A percentile compares a stretch with the other conserved stretches of the same genome.
Evolutionary conservation across 2,113 vertebrate species (phyloP).

Genomic region (Cyphotilapia sp.): DNA sequence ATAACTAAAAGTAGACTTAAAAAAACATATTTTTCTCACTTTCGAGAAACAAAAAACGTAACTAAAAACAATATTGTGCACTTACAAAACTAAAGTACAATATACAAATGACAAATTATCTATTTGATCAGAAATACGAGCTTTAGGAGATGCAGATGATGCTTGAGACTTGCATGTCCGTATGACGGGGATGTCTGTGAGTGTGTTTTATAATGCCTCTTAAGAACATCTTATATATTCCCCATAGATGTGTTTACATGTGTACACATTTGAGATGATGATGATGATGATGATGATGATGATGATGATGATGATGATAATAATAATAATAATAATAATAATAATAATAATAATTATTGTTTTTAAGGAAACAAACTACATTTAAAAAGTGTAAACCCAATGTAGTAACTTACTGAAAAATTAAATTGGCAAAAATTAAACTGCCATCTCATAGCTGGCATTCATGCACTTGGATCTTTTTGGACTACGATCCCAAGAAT

Average conservation of each 20-base stretch:
- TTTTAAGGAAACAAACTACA: neutral
- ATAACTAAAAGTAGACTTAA: neutral
- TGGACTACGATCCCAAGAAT: neutral
- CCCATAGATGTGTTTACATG: neutral
- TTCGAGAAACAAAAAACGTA: neutral
- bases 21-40: neutral
- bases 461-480: neutral
- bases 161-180: neutral
- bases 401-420: neutral
- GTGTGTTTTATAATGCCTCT: neutral
- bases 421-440: neutral
- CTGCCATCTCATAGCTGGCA: neutral
- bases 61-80: neutral
- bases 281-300: too few relatives aligned
- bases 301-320: too few relatives aligned
- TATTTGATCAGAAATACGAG: neutral
- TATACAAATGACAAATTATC: neutral
- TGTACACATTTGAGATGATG: neutral
- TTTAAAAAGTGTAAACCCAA: neutral
- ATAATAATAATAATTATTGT: neutral
- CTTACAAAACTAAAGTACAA: neutral
- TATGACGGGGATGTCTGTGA: neutral
- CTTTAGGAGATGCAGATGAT: neutral
- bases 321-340: accelerated
- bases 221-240: neutral